Percentiles rank a stretch among this genome's conserved stretches.
These are phyloP conservation scores for Athene cunicularia DNA, from an alignment of 2,113 vertebrate genomes.

Conservation along the genomic window DNA sequence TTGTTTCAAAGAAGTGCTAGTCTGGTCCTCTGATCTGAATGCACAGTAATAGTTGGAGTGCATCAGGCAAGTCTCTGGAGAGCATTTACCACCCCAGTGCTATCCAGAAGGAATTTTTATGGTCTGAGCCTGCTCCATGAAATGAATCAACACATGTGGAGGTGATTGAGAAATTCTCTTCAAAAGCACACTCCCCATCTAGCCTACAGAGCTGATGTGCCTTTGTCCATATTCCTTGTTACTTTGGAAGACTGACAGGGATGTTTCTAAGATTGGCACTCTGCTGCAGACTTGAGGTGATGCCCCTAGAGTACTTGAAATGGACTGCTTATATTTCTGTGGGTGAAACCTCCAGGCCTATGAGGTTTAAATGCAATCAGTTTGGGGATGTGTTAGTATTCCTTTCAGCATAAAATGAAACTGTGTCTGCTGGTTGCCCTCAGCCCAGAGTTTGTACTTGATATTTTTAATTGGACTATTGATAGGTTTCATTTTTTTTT, in stretches of 20 bases:
- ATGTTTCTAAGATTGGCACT: background rate
- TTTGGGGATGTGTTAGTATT: background rate
- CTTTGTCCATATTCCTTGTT: background rate
- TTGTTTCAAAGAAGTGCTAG: fast-evolving
- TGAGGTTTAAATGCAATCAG: background rate
- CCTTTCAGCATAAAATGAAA: background rate
- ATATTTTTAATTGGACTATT: background rate
- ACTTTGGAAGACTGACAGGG: background rate
- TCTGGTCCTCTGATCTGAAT: background rate
- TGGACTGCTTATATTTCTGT: fast-evolving
- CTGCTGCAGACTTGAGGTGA: background rate
- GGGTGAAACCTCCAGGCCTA: background rate
- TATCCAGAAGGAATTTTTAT: background rate
- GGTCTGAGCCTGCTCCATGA: background rate
- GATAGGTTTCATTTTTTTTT: background rate
- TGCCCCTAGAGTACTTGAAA: background rate
- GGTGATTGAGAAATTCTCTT: background rate
- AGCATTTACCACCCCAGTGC: background rate
- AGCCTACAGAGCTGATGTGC: background rate
- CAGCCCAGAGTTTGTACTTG: background rate
- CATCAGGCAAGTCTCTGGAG: no score
- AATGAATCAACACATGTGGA: background rate
- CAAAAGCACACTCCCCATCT: background rate
- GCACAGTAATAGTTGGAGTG: background rate
- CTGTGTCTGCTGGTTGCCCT: background rate